Base-by-base conservation (phyloP, 2,888 invertebrate species). In the Pammene aurita region DNA sequence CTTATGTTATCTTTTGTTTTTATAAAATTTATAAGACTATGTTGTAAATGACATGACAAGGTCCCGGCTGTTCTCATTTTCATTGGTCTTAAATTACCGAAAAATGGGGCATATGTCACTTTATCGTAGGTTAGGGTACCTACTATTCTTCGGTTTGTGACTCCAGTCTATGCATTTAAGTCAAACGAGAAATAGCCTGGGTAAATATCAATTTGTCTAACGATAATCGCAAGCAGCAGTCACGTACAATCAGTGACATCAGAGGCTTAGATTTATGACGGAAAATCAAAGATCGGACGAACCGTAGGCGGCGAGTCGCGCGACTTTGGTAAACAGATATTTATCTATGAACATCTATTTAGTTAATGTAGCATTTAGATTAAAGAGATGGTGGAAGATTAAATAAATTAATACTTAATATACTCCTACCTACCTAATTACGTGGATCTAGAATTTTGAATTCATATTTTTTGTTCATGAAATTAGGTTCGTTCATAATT, bases 351-450 rank as follows among this genome's bases (percentile, higher is more conserved):
- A 82, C 80, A 79, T 80, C 80, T 81, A 83, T 84, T 84, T 58
- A 26, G 86, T 85, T 84, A 83, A 85, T 86, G 81, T 76, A 76
- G 80, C 80, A 77, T 81, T 83, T 77, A 78, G 81, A 82, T 78
- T 83, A 82, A 84, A 50, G 41, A 41, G 57, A 50, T 48, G 44
- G 16, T 46, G 35, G 18, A 41, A 14, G 35, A 41, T 18, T 56
- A 41, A 38, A 65, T 48, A 50, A 26, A 58, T n/a, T 26, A 18
- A 48, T 57, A 38, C 26, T 26, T 26, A 50, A 46, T 14, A 38
- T 38, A 38, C 26, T 26, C n/a, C n/a, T n/a, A n/a, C n/a, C n/a
- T 26, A 48, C 10, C 14, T 60, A 46, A 60, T 60, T 60, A 60
- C 46, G 46, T 16, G 16, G 16, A 16, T 16, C 38, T 6, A 38